phyloP scores from a whole-genome alignment of 2,888 invertebrate genomes.

The Notodonta ziczac region DNA sequence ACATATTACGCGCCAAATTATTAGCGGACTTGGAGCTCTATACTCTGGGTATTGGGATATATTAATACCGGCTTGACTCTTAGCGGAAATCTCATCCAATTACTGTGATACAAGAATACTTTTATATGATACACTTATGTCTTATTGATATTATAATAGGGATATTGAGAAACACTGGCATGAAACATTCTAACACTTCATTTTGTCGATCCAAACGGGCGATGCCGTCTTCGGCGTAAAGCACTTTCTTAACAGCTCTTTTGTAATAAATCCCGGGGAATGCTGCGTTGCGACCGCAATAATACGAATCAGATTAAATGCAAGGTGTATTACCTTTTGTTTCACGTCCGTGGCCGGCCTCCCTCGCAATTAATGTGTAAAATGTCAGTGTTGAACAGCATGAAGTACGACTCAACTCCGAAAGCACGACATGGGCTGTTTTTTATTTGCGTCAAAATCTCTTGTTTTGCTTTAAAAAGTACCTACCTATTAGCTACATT shows the following conservation, averaged over 20 bases:
- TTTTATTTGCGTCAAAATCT: background rate
- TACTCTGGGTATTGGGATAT: too few species aligned
- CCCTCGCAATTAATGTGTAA: conserved; percentile 66
- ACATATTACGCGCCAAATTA: too few species aligned
- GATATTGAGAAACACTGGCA: conserved; percentile 7
- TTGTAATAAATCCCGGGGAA: conserved; percentile 77
- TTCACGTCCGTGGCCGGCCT: conserved; percentile 56
- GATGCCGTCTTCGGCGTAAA: conserved; percentile 62
- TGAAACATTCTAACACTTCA: conserved; percentile 64
- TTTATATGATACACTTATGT: too few species aligned
- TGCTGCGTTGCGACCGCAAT: conserved; percentile 74
- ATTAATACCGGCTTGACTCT: too few species aligned
- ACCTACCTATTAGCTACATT: too few species aligned
- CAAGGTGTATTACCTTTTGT: conserved; percentile 69
- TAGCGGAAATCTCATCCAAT: too few species aligned
- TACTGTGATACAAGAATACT: too few species aligned
- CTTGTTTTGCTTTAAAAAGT: too few species aligned
- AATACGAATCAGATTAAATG: conserved; percentile 77
- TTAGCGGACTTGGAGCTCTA: too few species aligned
- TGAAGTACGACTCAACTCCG: conserved; percentile 35
- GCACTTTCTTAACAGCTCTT: conserved; percentile 71
- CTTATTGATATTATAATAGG: too few species aligned
- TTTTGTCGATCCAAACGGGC: conserved; percentile 68
- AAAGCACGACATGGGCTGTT: conserved; percentile 35
- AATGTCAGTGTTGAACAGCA: conserved; percentile 37